Conservation (phyloP, 2,113 vertebrate species). For the Apaloderma vittatum region DNA sequence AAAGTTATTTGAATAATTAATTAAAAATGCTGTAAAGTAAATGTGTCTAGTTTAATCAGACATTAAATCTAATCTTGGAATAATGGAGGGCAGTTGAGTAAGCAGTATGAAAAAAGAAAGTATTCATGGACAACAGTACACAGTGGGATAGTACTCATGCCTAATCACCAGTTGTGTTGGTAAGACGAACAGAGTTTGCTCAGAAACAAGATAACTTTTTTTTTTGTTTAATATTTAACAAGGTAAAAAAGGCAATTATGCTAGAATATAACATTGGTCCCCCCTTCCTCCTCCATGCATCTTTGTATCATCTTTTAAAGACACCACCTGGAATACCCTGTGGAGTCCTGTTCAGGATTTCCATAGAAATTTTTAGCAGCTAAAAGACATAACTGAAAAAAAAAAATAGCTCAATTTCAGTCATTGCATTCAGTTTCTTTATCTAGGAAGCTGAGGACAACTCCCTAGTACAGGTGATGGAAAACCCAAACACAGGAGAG, state of each 20-base stretch:
- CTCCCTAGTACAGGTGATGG: neutral
- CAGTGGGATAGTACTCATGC: neutral
- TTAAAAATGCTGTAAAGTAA: neutral
- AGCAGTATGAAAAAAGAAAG: neutral
- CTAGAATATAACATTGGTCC: neutral
- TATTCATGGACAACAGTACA: neutral
- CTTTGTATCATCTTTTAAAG: neutral
- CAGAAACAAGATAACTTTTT: neutral
- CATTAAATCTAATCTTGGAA: neutral
- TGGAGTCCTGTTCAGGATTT: neutral
- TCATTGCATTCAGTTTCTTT: neutral
- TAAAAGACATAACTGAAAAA: neutral
- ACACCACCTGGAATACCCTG: neutral
- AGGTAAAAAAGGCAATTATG: neutral
- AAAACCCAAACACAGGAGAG: neutral
- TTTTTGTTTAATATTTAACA: neutral
- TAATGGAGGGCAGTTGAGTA: neutral
- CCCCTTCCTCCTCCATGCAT: neutral
- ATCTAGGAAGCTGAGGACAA: neutral
- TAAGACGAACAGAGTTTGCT: neutral
- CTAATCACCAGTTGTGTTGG: neutral
- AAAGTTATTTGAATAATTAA: neutral
- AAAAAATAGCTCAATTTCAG: neutral
- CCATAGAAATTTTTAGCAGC: neutral
- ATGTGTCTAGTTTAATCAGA: neutral